phyloP scores from a whole-genome alignment of 2,888 invertebrate species.

The Lepidochrysops patricia region DNA sequence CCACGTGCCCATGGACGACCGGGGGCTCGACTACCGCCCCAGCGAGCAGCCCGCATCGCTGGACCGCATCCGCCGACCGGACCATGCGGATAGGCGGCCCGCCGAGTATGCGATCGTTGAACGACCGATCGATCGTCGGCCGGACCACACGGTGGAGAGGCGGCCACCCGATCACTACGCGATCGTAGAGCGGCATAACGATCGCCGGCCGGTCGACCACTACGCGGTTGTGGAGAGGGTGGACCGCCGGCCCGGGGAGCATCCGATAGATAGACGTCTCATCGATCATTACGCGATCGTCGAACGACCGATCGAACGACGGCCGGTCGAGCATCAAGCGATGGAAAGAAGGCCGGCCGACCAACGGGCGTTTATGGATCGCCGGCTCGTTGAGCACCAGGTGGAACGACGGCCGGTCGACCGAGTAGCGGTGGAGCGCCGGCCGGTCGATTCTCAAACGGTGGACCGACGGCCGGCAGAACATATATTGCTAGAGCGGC shows the following conservation, averaged over 20 bases:
- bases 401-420: background rate
- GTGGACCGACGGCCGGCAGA: background rate
- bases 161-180: background rate
- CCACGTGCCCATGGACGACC: constrained; percentile 17
- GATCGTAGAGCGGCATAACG: background rate
- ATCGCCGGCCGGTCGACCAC: background rate
- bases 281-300: background rate
- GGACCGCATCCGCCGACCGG: background rate
- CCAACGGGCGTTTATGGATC: background rate
- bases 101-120: background rate
- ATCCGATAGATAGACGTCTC: constrained; percentile 15
- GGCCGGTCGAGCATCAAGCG: background rate
- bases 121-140: constrained; percentile 30
- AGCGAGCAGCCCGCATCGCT: background rate
- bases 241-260: constrained; percentile 23
- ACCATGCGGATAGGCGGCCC: background rate
- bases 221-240: constrained; percentile 19
- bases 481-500: constrained; percentile 30
- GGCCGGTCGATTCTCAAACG: constrained; percentile 23
- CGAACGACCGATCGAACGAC: constrained; percentile 8
- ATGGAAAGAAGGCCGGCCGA: background rate
- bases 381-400: constrained; percentile 27
- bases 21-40: background rate
- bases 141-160: constrained; percentile 19
- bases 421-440: background rate